phyloP scores from a whole-genome alignment of 53 echinoderm and acorn worm genomes.

The Zoroaster sp. region DNA sequence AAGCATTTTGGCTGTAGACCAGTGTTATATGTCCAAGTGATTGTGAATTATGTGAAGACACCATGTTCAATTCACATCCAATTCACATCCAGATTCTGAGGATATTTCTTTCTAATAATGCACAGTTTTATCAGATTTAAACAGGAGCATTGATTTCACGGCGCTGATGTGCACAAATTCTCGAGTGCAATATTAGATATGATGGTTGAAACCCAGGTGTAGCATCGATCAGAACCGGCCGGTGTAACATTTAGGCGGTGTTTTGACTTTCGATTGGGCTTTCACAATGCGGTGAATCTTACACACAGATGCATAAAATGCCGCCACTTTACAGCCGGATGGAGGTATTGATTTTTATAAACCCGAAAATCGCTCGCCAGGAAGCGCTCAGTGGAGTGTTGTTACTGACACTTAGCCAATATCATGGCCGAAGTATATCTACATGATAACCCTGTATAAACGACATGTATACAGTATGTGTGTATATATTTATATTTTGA shows the following conservation, averaged over 20 bases:
- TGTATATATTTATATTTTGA: too few relatives aligned
- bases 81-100: neutral
- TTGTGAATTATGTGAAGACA: too few relatives aligned
- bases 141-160: neutral
- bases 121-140: neutral
- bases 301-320: neutral
- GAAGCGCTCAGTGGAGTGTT: neutral
- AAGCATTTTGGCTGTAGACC: too few relatives aligned
- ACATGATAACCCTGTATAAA: too few relatives aligned
- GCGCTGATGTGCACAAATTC: neutral
- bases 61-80: neutral
- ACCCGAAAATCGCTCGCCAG: neutral
- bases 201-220: neutral
- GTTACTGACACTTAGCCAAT: constrained; percentile 15
- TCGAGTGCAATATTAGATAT: neutral
- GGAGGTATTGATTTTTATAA: constrained; percentile 4
- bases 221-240: neutral
- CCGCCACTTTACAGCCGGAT: neutral
- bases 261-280: constrained; percentile 19
- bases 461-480: neutral
- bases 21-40: too few relatives aligned
- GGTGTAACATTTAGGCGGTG: constrained; percentile 13
- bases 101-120: neutral
- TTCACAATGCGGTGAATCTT: neutral
- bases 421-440: neutral